Percentiles rank a stretch among this genome's conserved stretches.
Evolutionary conservation across 2,888 invertebrate species (phyloP).

Genomic region (Melieria picta): DNA sequence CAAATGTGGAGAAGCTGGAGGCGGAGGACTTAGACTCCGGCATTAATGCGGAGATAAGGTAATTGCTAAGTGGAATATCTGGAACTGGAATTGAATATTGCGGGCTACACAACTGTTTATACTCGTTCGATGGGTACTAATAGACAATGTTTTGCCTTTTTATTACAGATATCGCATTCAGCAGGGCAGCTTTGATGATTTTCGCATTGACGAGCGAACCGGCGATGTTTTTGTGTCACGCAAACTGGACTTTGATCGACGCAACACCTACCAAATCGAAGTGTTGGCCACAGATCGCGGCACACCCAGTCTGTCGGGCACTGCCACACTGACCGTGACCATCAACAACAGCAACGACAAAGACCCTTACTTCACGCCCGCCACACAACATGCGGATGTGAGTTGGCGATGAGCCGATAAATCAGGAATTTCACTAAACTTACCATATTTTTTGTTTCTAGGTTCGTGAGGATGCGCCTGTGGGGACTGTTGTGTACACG

Average conservation of each 20-base stretch:
- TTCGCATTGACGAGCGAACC: slow-evolving; percentile 78
- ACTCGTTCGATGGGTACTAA: not conserved
- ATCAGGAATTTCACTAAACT: slow-evolving; percentile 8
- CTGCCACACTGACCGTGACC: slow-evolving; percentile 80
- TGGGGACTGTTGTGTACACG: slow-evolving; percentile 77
- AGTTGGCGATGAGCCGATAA: not conserved
- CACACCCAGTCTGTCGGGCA: slow-evolving; percentile 83
- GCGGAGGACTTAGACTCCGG: slow-evolving; percentile 90
- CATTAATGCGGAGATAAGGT: slow-evolving; percentile 78
- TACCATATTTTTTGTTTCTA: slow-evolving; percentile 45
- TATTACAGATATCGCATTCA: slow-evolving; percentile 76
- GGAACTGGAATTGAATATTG: not conserved
- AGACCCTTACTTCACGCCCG: slow-evolving; percentile 82
- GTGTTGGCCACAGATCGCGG: slow-evolving; percentile 84
- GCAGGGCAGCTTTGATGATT: slow-evolving; percentile 87
- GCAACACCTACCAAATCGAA: slow-evolving; percentile 82
- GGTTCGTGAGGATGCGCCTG: slow-evolving; percentile 80
- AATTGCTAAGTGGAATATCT: slow-evolving; percentile 16
- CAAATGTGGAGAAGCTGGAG: slow-evolving; percentile 76
- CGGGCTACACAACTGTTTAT: not conserved
- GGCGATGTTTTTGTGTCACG: slow-evolving; percentile 82
- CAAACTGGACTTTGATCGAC: slow-evolving; percentile 83
- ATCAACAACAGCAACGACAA: slow-evolving; percentile 90
- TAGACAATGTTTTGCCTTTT: not conserved
- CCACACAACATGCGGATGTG: slow-evolving; percentile 81